Percentiles rank a stretch among this genome's conserved stretches.
phyloP scores from a whole-genome alignment of 2,113 vertebrate species.

The Clarias batrachus region DNA sequence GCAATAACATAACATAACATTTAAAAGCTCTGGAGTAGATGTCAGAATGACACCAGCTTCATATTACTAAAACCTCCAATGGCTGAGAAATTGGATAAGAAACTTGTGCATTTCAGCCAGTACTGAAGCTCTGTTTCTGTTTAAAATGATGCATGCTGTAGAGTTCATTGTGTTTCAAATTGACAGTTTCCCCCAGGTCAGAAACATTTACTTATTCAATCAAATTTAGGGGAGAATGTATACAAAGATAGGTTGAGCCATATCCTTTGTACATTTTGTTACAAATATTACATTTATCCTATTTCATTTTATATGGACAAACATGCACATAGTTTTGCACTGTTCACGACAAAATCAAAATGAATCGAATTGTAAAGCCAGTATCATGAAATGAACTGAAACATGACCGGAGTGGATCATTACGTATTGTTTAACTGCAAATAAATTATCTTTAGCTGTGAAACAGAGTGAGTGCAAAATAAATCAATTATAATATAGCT shows the following conservation, averaged over 20 bases:
- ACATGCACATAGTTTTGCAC: too few relatives aligned
- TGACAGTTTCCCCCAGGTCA: too few relatives aligned
- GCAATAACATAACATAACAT: not conserved
- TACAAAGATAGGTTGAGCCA: too few relatives aligned
- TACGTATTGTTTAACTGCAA: not conserved
- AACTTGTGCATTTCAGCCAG: not conserved
- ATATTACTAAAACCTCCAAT: not conserved
- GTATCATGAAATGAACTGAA: too few relatives aligned
- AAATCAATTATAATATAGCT: not conserved
- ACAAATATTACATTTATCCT: too few relatives aligned
- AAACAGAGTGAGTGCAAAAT: not conserved
- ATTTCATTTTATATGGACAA: too few relatives aligned
- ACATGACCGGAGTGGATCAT: not conserved
- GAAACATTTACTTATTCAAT: too few relatives aligned
- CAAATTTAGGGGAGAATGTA: too few relatives aligned
- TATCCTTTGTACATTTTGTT: too few relatives aligned
- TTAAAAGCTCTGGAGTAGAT: not conserved
- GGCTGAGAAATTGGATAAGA: not conserved
- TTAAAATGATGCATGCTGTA: not conserved
- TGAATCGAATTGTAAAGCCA: too few relatives aligned
- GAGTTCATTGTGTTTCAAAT: too few relatives aligned
- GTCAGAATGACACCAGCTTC: not conserved
- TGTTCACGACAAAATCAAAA: too few relatives aligned
- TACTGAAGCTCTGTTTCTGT: not conserved
- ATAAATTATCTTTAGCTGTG: not conserved